Base-by-base conservation (phyloP, 2,888 invertebrate species). In the Rambutsinella grinnellia region DNA sequence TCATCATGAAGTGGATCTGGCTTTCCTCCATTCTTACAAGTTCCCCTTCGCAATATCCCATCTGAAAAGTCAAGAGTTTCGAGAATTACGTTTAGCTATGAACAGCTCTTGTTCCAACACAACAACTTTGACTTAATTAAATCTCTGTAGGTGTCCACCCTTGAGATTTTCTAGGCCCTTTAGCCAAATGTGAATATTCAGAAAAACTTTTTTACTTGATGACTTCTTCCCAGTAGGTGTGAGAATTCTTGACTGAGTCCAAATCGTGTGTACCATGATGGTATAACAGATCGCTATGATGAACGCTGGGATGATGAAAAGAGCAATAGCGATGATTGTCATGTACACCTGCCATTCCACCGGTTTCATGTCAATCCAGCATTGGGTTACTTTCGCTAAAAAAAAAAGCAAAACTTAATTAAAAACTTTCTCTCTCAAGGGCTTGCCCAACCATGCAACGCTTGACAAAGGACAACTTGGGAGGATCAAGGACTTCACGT, bases 191-290 rank as follows among this genome's bases (percentile, higher is more conserved):
- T n/a, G n/a, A n/a, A n/a, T 53, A 23, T n/a, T n/a, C n/a, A n/a
- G n/a, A n/a, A n/a, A n/a, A n/a, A n/a, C n/a, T n/a, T n/a, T 53
- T 69, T 76, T 66, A 71, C 71, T 75, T 21, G 81, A 77, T 0
- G 78, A 57, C 46, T 79, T 81, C 51, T 81, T 80, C 3, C 82
- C 76, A 46, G 72, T 69, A 26, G 83, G 85, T 53, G 89, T 90
- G 5, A 92, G 89, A 1, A 91, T 89, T 84, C 92, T 90, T 85
- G 92, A 92, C 85, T 94, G 94, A 3, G 93, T 92, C 97, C 96
- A 97, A 84, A 97, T 96, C 8, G 96, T 96, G 85, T 92, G 90
- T 1, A 97, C 95, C 84, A 97, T 97, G 84, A 96, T 91, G 8
- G 93, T 92, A 86, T 97, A 97, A 86, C 97, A 97, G 2, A 93